Evolutionary conservation across 2,113 vertebrate genomes (phyloP), one percentile per base, ranked within the genome.

Genomic region (Atrichornis clamosus): DNA sequence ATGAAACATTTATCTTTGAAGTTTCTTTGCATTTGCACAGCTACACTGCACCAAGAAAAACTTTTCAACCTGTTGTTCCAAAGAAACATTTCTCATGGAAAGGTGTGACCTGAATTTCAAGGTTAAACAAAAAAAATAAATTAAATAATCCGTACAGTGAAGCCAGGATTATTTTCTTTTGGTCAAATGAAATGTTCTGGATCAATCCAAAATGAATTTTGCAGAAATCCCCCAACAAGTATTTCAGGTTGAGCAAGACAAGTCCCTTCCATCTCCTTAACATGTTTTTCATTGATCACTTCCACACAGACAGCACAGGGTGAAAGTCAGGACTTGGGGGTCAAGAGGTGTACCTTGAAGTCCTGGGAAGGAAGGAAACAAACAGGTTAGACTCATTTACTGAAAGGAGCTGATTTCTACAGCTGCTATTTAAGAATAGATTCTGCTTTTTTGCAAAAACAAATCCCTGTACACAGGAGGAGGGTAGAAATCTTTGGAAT

Each of bases 121-220:
- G 96, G 95, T 96, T 90, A 91, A 93, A 70, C 14, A 15, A 74
- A 67, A 47, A 64, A 53, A 30, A 41, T 13, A 65, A 74, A 70
- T 62, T 60, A 90, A 96, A 81, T 47, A 81, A 95, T 92, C 95
- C 28, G 19, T 84, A 52, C 14, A 77, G 80, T 56, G 47, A 81
- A 78, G 68, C 19, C 39, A 77, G 68, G 22, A 86, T 86, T 83
- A 53, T 92, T 92, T 95, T 92, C 52, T 96, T 89, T 87, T 72
- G 44, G 52, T 81, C 89, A 81, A 84, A 93, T 89, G 60, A 95
- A 95, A 95, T 87, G 80, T 68, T 85, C 80, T 84, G 60, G 84
- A 95, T 96, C 95, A 95, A 97, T 97, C 56, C 69, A 95, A 96
- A 97, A 64, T 49, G 27, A 92, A 70, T 97, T 96, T 86, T 78